Evolutionary conservation across 1,140 invertebrate species (phyloP), one percentile per base, ranked within the genome.

Genomic region (Drosophila triauraria): DNA sequence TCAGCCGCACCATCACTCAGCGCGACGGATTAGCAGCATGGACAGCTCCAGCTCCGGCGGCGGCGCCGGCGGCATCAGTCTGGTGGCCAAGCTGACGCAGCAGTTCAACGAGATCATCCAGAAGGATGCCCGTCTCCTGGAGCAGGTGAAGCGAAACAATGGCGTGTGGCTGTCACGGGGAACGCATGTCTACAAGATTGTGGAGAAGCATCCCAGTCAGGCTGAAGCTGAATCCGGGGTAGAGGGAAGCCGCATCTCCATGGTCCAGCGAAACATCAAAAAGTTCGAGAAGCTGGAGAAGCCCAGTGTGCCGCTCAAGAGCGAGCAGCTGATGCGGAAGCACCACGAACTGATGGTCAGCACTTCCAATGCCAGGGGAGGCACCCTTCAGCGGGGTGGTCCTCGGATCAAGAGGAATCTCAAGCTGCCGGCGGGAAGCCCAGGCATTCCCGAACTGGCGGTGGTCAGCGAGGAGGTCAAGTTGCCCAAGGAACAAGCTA

Each of bases 81-180:
- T 91, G 58, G 94, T 94, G 44, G 93, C 93, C 32, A 92, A 94
- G 63, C 71, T 94, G 50, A 93, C 94, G 6, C 93, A 93, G 42
- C 93, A 93, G 60, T 94, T 94, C 69, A 94, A 94, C 80, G 87
- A 93, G 75, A 86, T 94, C 54, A 92, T 93, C 58, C 91, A 91
- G 35, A 91, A 93, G 46, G 93, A 93, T 64, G 74, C 71, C 2
- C 75, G 76, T 0, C 60, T 93, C 0, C 71, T 93, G 47, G 88
- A 93, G 59, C 92, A 93, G 62, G 92, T 93, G 8, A 93, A 93
- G 71, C 78, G 82, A 3, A 91, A 91, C 43, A 87, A 93, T 54
- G 93, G 91, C 15, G 81, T 92, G 2, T 80, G 84, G 70, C 43
- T 92, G 9, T 63, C 86, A 7, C 69, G 90, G 9, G 90, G 91